Evolutionary conservation across 2,797 vertebrate species (phyloP).

Genomic region (Microcaecilia unicolor): DNA sequence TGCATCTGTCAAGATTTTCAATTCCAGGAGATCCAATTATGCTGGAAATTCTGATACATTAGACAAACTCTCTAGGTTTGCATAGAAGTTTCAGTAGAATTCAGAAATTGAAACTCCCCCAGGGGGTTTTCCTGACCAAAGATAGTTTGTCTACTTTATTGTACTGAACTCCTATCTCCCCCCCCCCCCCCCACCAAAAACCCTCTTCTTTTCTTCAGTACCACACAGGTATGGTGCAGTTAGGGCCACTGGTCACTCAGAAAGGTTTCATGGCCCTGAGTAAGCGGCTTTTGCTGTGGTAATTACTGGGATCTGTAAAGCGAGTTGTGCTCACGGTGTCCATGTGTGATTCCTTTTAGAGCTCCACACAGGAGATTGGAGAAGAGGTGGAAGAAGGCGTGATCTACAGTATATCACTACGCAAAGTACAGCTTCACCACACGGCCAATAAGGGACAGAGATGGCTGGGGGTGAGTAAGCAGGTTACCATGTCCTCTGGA

Average conservation of each 20-base stretch:
- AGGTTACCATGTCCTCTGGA: not conserved
- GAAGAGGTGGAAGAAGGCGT: constrained; percentile 93
- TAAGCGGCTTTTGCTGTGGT: not conserved
- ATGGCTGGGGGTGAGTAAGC: constrained; percentile 76
- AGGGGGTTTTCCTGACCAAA: not conserved
- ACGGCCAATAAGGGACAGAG: constrained; percentile 87
- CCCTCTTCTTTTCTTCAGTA: no score
- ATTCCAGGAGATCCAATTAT: no score
- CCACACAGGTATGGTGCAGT: no score
- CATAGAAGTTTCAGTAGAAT: rapidly evolving
- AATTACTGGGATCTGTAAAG: rapidly evolving
- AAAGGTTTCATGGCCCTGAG: not conserved
- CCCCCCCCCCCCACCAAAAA: no score
- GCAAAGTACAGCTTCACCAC: constrained; percentile 88
- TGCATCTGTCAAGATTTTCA: no score
- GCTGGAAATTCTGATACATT: no score
- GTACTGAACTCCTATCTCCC: rapidly evolving
- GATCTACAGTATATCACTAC: constrained; percentile 90
- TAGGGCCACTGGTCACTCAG: not conserved
- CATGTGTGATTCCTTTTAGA: constrained; percentile 47
- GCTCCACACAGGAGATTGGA: constrained; percentile 94
- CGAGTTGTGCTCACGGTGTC: rapidly evolving
- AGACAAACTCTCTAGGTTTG: no score
- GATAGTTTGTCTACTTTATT: not conserved
- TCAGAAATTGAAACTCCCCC: not conserved